phyloP scores from a whole-genome alignment of 2,113 vertebrate species.

The Numida meleagris region DNA sequence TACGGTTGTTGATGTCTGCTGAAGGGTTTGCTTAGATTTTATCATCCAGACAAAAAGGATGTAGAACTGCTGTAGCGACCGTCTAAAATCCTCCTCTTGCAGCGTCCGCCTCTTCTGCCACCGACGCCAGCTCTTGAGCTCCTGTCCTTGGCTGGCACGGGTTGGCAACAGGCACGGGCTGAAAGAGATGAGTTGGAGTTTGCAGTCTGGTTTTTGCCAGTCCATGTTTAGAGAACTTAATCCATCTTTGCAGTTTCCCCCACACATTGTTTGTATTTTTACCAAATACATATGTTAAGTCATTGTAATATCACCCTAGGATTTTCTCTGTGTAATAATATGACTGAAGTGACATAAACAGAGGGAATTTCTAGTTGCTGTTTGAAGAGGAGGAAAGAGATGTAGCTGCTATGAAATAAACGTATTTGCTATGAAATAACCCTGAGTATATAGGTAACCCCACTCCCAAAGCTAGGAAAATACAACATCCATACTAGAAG shows the following conservation, averaged over 20 bases:
- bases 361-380: neutral
- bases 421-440: slow-evolving; percentile 22
- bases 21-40: neutral
- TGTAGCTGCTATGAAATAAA: slow-evolving; percentile 28
- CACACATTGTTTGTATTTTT: neutral
- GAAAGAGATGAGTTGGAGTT: neutral
- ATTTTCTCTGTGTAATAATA: neutral
- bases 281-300: neutral
- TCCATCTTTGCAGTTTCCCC: neutral
- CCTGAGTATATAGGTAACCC: neutral
- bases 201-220: neutral
- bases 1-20: accelerated
- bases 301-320: neutral
- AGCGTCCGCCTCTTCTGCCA: neutral
- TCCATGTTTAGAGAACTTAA: neutral
- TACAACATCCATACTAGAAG: neutral
- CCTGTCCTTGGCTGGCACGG: accelerated
- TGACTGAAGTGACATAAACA: neutral
- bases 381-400: neutral
- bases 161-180: neutral
- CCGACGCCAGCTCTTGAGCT: neutral
- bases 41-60: neutral
- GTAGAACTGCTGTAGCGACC: neutral
- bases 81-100: neutral
- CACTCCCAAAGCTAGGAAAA: neutral